phyloP scores from a whole-genome alignment of 2,888 invertebrate species.

The Andrena minutula region DNA sequence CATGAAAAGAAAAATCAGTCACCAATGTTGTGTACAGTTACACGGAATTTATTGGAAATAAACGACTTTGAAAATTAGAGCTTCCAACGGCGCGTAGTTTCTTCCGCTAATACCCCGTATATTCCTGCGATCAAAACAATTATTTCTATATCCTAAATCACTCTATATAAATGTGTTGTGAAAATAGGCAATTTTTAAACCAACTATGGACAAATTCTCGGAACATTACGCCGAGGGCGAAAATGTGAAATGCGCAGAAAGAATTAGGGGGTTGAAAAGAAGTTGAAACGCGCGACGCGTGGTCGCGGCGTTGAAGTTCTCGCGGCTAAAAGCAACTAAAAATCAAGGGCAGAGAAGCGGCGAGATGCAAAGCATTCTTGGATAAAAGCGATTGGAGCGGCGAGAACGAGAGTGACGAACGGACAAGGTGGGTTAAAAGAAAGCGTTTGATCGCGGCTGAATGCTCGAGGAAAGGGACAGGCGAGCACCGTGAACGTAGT shows the following conservation, averaged over 20 bases:
- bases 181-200: neutral
- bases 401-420: neutral
- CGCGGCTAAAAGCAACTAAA: neutral
- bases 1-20: conserved; percentile 21
- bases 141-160: neutral
- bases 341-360: neutral
- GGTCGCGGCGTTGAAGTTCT: neutral
- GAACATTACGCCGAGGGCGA: neutral
- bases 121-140: neutral
- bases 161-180: neutral
- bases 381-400: neutral
- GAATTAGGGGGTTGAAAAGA: conserved; percentile 16
- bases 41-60: conserved; percentile 65
- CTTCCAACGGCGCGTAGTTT: neutral
- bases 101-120: neutral
- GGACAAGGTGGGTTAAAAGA: neutral
- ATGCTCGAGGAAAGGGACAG: conserved; percentile 27
- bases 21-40: conserved; percentile 65
- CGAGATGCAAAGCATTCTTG: too few species aligned
- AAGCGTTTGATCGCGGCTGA: conserved; percentile 26
- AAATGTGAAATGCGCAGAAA: neutral
- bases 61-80: conserved; percentile 46
- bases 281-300: neutral
- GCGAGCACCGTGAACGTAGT: conserved; percentile 59
- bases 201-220: neutral